Conservation (phyloP, 2,797 vertebrate genomes). For the Naso thynnoides region DNA sequence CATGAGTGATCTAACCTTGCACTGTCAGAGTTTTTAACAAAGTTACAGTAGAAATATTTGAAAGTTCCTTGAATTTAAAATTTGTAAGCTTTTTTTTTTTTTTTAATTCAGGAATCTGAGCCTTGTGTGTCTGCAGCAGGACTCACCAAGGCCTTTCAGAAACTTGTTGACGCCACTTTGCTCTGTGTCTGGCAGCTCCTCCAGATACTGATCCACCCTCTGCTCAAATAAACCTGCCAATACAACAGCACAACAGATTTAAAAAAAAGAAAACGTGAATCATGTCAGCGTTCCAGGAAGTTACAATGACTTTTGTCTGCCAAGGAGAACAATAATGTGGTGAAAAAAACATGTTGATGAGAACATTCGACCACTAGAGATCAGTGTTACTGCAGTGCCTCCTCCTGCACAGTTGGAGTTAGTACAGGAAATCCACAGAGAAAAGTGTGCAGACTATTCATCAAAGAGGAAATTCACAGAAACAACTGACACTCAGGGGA, state of each 20-base stretch:
- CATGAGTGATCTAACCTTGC: neutral
- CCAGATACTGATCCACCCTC: conserved; percentile 96
- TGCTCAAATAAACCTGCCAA: conserved; percentile 94
- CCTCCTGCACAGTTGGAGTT: conserved; percentile 5
- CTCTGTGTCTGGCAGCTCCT: conserved; percentile 97
- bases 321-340: conserved; percentile 16
- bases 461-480: conserved; percentile 7
- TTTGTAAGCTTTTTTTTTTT: neutral
- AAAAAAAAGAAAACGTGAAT: conserved; percentile 12
- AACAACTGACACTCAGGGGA: neutral
- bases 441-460: conserved; percentile 4
- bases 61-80: conserved; percentile 10
- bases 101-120: conserved; percentile 13
- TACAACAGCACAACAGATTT: conserved; percentile 26
- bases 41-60: conserved; percentile 4
- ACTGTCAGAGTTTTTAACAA: neutral
- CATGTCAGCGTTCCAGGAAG: conserved; percentile 26
- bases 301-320: conserved; percentile 19
- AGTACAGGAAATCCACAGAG: conserved; percentile 9
- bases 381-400: conserved; percentile 58
- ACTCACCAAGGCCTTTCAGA: conserved; percentile 96
- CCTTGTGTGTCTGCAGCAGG: conserved; percentile 9
- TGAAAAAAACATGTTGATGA: conserved; percentile 16
- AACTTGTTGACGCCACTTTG: conserved; percentile 99
- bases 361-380: conserved; percentile 73